Base-by-base conservation (phyloP, 2,888 invertebrate genomes). In the Clanis bilineata region DNA sequence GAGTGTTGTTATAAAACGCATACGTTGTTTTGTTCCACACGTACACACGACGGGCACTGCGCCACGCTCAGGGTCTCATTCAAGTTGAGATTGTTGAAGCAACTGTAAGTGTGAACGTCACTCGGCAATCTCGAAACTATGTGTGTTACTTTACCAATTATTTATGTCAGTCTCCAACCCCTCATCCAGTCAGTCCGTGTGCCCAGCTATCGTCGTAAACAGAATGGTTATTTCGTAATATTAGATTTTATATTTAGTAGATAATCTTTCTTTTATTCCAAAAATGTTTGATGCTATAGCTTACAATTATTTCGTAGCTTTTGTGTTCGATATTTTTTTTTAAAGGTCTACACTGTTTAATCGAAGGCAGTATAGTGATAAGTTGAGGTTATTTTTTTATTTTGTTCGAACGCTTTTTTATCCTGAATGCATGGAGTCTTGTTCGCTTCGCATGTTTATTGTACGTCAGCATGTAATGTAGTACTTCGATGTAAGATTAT, bases 51-150 rank as follows among this genome's bases (percentile, higher is more conserved):
- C 85, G 88, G 83, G 82, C 81, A 69, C 73, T 81, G 80, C 85
- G 72, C 74, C 84, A 78, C 81, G 78, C 75, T 79, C 90, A 92
- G 92, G 89, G 87, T 86, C 87, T 84, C 86, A 82, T 88, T 79
- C 88, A 88, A 88, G 92, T 91, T 89, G 90, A 91, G 84, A 88
- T 91, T 85, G 81, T 90, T 82, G 84, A 93, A 72, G 83, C 92
- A 79, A 92, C 89, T 92, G 94, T 94, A 93, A 94, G 94, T 93
- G 78, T 80, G 83, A 78, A 73, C 76, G 78, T 77, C 82, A 77
- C 77, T 79, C 79, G 79, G 76, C 85, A 80, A 82, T 82, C 80
- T 82, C 84, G 74, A 82, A 82, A 77, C 76, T 88, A 80, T 89
- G 84, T 90, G 90, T 90, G 90, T 90, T 85, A 82, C 74, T 80